Percentiles rank a stretch among this genome's conserved stretches.
Evolutionary conservation across 2,797 vertebrate genomes (phyloP).

Genomic region (Aeoliscus strigatus): DNA sequence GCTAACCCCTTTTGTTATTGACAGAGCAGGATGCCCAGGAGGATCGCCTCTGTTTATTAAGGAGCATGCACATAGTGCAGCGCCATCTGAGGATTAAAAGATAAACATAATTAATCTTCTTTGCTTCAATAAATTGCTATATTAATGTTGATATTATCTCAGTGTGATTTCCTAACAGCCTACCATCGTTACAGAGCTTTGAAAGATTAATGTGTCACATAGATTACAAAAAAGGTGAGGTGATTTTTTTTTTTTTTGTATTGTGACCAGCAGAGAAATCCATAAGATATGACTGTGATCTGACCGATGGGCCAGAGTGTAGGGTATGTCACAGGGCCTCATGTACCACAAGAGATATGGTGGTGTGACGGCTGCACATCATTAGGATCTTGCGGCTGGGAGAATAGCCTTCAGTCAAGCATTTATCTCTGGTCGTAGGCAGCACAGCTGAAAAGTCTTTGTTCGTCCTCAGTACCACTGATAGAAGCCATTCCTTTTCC

Average conservation of each 20-base stretch:
- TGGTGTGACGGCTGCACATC: slow-evolving; percentile 61
- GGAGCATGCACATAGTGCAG: slow-evolving; percentile 27
- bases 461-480: slow-evolving; percentile 61
- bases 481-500: slow-evolving; percentile 67
- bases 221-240: slow-evolving; percentile 13
- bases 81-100: slow-evolving; percentile 60
- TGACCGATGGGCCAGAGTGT: slow-evolving; percentile 52
- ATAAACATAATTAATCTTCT: slow-evolving; percentile 70
- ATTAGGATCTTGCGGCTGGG: slow-evolving; percentile 61
- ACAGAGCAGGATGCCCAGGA: slow-evolving; percentile 38
- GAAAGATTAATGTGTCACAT: slow-evolving; percentile 34
- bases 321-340: slow-evolving; percentile 60
- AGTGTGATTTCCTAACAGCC: slow-evolving; percentile 15
- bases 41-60: slow-evolving; percentile 39
- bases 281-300: slow-evolving; percentile 29
- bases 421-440: slow-evolving; percentile 66
- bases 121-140: slow-evolving; percentile 52
- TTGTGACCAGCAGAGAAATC: slow-evolving; percentile 48
- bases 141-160: slow-evolving; percentile 48
- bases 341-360: slow-evolving; percentile 68
- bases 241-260: slow-evolving; percentile 5
- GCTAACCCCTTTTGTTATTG: slow-evolving; percentile 45
- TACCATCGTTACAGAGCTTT: slow-evolving; percentile 8
- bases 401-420: slow-evolving; percentile 71
- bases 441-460: slow-evolving; percentile 62